Conservation (phyloP, 2,888 invertebrate species). For the Eutolmus rufibarbis region DNA sequence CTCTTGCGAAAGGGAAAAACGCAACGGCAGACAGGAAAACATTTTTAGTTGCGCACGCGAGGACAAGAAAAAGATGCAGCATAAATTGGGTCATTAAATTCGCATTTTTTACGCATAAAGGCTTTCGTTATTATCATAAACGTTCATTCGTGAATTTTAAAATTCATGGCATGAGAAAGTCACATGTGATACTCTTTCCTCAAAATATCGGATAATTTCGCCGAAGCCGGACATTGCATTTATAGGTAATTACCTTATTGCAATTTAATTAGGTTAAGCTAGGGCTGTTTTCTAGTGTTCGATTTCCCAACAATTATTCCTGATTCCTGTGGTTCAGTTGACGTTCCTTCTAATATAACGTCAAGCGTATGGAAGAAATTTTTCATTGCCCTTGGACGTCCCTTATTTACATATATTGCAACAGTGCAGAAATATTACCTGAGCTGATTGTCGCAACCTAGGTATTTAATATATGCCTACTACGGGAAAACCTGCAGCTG, state of each 20-base stretch:
- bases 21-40: too few species aligned
- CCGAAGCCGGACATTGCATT: background rate
- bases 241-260: background rate
- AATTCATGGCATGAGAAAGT: background rate
- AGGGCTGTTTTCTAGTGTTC: background rate
- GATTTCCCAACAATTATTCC: background rate
- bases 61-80: too few species aligned
- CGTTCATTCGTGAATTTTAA: background rate
- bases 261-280: background rate
- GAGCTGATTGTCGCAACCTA: background rate
- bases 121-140: background rate
- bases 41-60: too few species aligned
- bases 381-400: background rate
- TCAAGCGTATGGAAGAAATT: background rate
- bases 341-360: background rate
- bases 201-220: background rate
- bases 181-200: background rate
- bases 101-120: background rate
- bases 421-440: background rate
- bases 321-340: background rate
- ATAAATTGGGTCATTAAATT: too few species aligned
- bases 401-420: background rate
- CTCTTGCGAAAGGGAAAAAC: too few species aligned
- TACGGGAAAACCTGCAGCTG: background rate
- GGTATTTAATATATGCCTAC: background rate